phyloP scores from a whole-genome alignment of 2,113 vertebrate genomes.

The Beaufortia kweichowensis region DNA sequence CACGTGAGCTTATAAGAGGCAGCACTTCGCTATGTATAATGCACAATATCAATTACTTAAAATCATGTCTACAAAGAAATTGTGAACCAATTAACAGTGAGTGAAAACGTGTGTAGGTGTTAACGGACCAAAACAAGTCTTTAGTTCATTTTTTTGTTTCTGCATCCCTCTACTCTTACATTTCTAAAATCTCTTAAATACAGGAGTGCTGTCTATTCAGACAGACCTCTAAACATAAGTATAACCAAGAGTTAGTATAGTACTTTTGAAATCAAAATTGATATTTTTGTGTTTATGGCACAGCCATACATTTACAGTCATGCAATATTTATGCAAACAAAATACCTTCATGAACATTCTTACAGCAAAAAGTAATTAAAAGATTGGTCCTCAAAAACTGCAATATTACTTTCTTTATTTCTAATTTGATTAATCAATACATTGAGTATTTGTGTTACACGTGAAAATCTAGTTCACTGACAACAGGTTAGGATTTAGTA shows the following conservation, averaged over 20 bases:
- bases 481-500: neutral
- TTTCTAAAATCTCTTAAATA: too few relatives aligned
- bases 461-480: neutral
- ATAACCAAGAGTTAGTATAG: too few relatives aligned
- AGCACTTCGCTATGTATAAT: neutral
- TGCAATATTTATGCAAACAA: neutral
- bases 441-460: neutral
- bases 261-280: too few relatives aligned
- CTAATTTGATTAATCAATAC: neutral
- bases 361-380: neutral
- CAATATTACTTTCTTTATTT: neutral
- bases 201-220: too few relatives aligned
- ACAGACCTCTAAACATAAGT: too few relatives aligned
- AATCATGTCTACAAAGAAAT: neutral
- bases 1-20: neutral
- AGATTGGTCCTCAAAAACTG: neutral
- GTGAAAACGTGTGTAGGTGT: neutral
- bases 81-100: neutral
- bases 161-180: too few relatives aligned
- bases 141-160: neutral
- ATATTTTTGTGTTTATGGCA: neutral
- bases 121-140: neutral
- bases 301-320: neutral
- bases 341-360: constrained; percentile 1
- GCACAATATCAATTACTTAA: neutral